phyloP scores from a whole-genome alignment of 2,113 vertebrate species.

The Corydoras sp. region DNA sequence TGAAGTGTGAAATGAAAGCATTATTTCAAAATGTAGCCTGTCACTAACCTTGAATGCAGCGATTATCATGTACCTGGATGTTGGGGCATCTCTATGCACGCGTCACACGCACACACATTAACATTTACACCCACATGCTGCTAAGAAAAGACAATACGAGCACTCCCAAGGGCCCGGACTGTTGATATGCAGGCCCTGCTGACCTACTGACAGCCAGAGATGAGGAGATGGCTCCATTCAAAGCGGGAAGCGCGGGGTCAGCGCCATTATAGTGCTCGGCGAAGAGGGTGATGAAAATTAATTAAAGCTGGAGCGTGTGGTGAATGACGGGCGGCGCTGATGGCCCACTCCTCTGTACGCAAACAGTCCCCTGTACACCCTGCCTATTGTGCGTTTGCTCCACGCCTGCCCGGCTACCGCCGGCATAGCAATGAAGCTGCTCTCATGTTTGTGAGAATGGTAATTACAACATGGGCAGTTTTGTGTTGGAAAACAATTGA shows the following conservation, averaged over 20 bases:
- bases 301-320: conserved; percentile 92
- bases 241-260: conserved; percentile 61
- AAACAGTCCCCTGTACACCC: conserved; percentile 75
- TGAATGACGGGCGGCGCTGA: conserved; percentile 84
- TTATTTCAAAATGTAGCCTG: conserved; percentile 38
- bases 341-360: conserved; percentile 78
- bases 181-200: conserved; percentile 46
- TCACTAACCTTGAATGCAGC: conserved; percentile 23
- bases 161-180: conserved; percentile 44
- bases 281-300: conserved; percentile 94
- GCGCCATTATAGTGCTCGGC: conserved; percentile 65
- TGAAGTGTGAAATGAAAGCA: conserved; percentile 34
- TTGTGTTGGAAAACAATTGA: conserved; percentile 82
- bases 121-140: conserved; percentile 30
- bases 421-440: conserved; percentile 93
- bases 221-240: conserved; percentile 61
- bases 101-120: not conserved
- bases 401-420: conserved; percentile 73
- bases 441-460: conserved; percentile 82
- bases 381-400: conserved; percentile 85
- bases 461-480: conserved; percentile 98
- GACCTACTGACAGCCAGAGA: conserved; percentile 62
- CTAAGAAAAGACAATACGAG: conserved; percentile 47
- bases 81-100: not conserved
- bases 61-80: conserved; percentile 27